These are phyloP conservation scores for Nipponacmea schrenckii DNA, from an alignment of 2,888 invertebrate genomes.

Conservation along the genomic window DNA sequence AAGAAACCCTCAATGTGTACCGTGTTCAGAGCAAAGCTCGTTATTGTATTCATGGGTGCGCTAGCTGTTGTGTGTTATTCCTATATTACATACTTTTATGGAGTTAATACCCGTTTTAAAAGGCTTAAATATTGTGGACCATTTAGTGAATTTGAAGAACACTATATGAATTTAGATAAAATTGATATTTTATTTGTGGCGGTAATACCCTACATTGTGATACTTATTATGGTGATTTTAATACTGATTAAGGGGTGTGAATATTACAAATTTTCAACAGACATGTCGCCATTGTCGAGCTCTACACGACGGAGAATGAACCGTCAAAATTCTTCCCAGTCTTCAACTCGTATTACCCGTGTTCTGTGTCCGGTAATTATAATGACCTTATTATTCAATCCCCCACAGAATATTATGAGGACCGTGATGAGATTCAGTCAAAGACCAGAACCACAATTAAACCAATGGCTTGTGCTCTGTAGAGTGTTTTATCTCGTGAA, in stretches of 20 bases:
- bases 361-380: conserved; percentile 30
- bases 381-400: conserved; percentile 25
- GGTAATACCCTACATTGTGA: conserved; percentile 43
- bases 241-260: conserved; percentile 43
- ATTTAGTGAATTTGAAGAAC: conserved; percentile 28
- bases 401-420: conserved; percentile 25
- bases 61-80: conserved; percentile 52
- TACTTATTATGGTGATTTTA: conserved; percentile 42
- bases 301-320: conserved; percentile 9
- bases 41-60: conserved; percentile 49
- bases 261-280: conserved; percentile 37
- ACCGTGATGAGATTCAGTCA: conserved; percentile 14
- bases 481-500: conserved; percentile 23
- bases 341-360: conserved; percentile 27
- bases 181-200: conserved; percentile 49
- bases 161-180: conserved; percentile 36
- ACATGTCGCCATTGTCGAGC: conserved; percentile 13
- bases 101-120: conserved; percentile 22
- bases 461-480: conserved; percentile 21
- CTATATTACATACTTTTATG: conserved; percentile 54
- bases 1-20: conserved; percentile 57
- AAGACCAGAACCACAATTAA: not conserved
- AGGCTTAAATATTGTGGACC: conserved; percentile 19
- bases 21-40: conserved; percentile 56
- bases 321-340: not conserved